Evolutionary conservation across 2,888 invertebrate species (phyloP), one percentile per base, ranked within the genome.

Genomic region (Epsilonema sp.): DNA sequence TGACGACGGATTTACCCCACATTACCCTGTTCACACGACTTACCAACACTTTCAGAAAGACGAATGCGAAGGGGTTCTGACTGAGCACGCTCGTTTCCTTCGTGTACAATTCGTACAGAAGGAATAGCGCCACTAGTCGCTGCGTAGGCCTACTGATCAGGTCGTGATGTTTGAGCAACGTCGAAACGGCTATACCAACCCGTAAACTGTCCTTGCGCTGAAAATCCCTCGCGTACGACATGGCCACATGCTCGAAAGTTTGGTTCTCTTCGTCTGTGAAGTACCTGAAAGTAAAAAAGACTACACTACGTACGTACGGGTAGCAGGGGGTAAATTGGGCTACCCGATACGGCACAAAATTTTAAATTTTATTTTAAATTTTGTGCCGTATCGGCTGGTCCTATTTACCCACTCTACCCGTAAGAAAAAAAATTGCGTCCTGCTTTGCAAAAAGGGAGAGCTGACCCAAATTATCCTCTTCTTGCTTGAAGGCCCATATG

Each of bases 171-270:
- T 77, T 76, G 16, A 82, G 67, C 39, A 81, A 63, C 55, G 78
- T 54, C 55, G 63, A 64, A 55, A 69, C 50, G 26, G 64, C 60
- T 46, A 57, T 60, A 44, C 67, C 68, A 50, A 63, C 70, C 69
- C 81, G 82, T 61, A 81, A 83, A 64, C 78, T 77, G 58, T 83
- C 82, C 45, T 77, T 74, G 64, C 78, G 77, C 22, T 77, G 74
- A 65, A 85, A 84, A 55, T 76, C 76, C 62, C 80, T 81, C 62
- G 80, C 80, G 38, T 84, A 73, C 61, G 80, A 79, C 55, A 74
- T 72, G 45, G 79, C 78, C 57, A 86, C 73, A 40, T 74, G 73
- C 59, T 86, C 85, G 61, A 86, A 71, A 25, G 77, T 76, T 63
- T 79, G 78, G 48, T 75, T 74, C 63, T 79, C 79, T 26, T 80